phyloP scores from a whole-genome alignment of 2,113 vertebrate genomes.

The Girardinichthys multiradiatus region DNA sequence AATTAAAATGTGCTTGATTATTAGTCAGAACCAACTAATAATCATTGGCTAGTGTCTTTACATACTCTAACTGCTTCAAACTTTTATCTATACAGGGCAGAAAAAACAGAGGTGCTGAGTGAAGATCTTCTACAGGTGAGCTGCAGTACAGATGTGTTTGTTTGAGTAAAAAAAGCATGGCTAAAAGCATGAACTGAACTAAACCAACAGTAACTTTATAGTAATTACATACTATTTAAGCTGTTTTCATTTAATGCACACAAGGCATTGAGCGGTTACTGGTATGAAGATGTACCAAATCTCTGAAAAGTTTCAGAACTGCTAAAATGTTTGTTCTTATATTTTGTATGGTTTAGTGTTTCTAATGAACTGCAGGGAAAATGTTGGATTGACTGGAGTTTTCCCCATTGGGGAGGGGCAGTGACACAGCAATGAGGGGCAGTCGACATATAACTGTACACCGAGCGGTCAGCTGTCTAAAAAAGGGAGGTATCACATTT shows the following conservation, averaged over 20 bases:
- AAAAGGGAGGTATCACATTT: not conserved
- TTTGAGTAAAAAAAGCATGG: not conserved
- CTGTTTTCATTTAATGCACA: not conserved
- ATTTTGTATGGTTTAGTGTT: not conserved
- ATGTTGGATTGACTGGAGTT: too few relatives aligned
- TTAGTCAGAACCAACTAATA: not conserved
- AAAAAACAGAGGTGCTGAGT: conserved; percentile 95
- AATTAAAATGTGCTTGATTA: not conserved
- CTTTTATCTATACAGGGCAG: conserved; percentile 83
- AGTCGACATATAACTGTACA: not conserved
- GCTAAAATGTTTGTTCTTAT: not conserved
- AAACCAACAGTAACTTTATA: not conserved
- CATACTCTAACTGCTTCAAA: conserved; percentile 23
- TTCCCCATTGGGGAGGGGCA: too few relatives aligned
- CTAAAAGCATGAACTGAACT: not conserved
- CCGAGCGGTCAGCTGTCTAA: not conserved
- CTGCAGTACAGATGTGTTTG: not conserved
- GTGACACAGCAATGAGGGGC: not conserved
- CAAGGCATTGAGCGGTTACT: not conserved
- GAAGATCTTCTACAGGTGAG: conserved; percentile 96
- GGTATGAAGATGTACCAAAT: not conserved
- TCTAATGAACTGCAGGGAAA: too few relatives aligned
- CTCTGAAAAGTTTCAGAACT: not conserved
- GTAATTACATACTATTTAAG: not conserved
- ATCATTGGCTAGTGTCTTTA: not conserved